A percentile compares a stretch with the other conserved stretches of the same genome.
These are phyloP conservation scores for Pentalonia nigronervosa DNA, from an alignment of 1,140 invertebrate genomes.

Conservation along the genomic window DNA sequence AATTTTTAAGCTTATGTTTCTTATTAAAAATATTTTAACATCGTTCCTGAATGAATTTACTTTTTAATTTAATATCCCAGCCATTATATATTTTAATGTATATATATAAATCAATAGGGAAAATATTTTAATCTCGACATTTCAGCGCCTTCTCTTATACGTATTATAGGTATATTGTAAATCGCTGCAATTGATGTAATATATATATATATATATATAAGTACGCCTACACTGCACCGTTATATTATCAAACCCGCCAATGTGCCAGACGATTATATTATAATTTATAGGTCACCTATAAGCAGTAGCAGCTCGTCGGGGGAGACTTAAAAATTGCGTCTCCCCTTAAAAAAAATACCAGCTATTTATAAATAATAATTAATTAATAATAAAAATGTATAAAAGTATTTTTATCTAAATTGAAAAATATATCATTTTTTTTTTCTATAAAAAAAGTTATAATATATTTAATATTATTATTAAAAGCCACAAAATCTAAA, in stretches of 20 bases:
- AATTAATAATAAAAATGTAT: too few species aligned
- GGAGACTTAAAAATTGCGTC: too few species aligned
- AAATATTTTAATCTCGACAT: background rate
- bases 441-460: too few species aligned
- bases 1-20: conserved; percentile 1
- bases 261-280: background rate
- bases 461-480: too few species aligned
- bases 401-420: too few species aligned
- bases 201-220: too few species aligned
- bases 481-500: too few species aligned
- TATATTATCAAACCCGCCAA: background rate
- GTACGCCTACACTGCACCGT: background rate
- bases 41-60: background rate
- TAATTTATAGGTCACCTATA: background rate
- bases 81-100: background rate
- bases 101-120: background rate
- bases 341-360: too few species aligned
- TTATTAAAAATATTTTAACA: conserved; percentile 15
- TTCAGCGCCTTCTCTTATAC: background rate
- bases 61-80: background rate
- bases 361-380: too few species aligned
- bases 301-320: too few species aligned
- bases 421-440: too few species aligned
- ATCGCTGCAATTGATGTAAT: background rate
- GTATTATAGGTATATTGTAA: background rate